These are phyloP conservation scores for Trichomalopsis sarcophagae DNA, from an alignment of 1,140 invertebrate genomes.

Conservation along the genomic window DNA sequence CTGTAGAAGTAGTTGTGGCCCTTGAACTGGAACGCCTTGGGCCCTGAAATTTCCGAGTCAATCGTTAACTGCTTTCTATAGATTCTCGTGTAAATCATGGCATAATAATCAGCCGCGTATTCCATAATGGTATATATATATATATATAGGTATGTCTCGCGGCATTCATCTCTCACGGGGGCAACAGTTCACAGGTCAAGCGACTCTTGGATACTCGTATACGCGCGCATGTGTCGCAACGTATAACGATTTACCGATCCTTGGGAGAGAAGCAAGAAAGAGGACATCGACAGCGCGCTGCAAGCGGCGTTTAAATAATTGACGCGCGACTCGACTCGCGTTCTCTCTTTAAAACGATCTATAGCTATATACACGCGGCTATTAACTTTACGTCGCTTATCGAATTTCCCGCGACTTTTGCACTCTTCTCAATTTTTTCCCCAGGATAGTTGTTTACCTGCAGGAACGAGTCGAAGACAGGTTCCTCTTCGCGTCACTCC, in stretches of 20 bases:
- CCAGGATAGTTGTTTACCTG: too few species aligned
- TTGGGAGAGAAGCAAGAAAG: not conserved
- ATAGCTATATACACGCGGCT: too few species aligned
- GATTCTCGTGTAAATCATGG: too few species aligned
- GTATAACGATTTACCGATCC: conserved; percentile 32
- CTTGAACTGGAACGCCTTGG: conserved; percentile 90
- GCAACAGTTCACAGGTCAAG: conserved; percentile 18
- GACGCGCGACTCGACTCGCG: not conserved
- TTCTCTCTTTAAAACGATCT: not conserved
- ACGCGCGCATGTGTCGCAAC: conserved; percentile 22
- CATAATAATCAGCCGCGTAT: not conserved
- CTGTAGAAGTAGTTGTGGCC: conserved; percentile 93
- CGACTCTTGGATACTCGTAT: not conserved
- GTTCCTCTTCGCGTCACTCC: too few species aligned
- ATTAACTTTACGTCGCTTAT: too few species aligned
- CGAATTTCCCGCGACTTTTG: too few species aligned
- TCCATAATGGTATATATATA: too few species aligned
- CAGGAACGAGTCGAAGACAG: too few species aligned
- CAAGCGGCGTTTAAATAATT: not conserved
- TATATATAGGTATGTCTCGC: too few species aligned
- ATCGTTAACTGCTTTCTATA: not conserved
- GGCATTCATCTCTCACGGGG: too few species aligned
- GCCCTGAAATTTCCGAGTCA: conserved; percentile 78
- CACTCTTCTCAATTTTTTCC: too few species aligned
- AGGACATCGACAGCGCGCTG: not conserved